Conservation (phyloP, 2,113 vertebrate species). For the Montifringilla adamsi region DNA sequence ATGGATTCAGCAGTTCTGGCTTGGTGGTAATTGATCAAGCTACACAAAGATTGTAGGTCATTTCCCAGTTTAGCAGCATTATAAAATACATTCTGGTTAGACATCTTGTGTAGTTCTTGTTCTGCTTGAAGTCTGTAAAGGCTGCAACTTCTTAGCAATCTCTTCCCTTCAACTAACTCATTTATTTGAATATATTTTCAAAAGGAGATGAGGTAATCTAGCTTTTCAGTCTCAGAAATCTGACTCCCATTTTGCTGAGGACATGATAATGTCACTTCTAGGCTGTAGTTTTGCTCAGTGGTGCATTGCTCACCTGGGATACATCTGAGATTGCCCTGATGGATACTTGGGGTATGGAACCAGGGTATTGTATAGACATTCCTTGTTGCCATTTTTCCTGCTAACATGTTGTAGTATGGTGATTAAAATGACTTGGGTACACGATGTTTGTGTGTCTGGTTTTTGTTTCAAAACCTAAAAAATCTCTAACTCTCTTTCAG, state of each 20-base stretch:
- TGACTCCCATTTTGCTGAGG: not conserved
- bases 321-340: not conserved
- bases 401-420: not conserved
- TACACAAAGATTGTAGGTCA: not conserved
- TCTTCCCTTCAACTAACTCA: not conserved
- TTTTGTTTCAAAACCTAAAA: conserved; percentile 60
- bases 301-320: not conserved
- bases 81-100: not conserved
- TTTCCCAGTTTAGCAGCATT: conserved; percentile 8
- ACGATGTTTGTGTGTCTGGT: conserved; percentile 1
- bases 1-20: conserved; percentile 2
- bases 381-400: not conserved
- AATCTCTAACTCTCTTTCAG: conserved; percentile 79
- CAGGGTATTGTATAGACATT: not conserved
- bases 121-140: not conserved
- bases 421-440: conserved; percentile 28
- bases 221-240: not conserved
- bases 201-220: not conserved
- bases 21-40: not conserved
- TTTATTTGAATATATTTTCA: not conserved
- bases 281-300: not conserved
- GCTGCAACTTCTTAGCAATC: not conserved
- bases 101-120: not conserved
- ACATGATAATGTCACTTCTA: not conserved
- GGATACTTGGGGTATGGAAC: not conserved